Conservation (phyloP, 2,797 vertebrate species). For the Microctenopoma steveboyesi region DNA sequence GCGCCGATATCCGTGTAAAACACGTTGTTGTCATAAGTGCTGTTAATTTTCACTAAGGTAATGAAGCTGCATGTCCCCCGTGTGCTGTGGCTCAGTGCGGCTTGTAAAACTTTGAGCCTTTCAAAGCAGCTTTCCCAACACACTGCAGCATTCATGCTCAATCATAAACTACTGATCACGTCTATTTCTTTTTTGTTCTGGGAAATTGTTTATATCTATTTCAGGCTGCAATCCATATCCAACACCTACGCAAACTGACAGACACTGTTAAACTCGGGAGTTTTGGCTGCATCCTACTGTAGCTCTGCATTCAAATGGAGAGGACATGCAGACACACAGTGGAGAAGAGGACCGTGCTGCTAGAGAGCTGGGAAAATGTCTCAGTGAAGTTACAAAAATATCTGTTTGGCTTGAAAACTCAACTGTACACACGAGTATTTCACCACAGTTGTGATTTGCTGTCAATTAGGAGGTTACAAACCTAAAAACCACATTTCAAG, state of each 20-base stretch:
- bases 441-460: not conserved
- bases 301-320: not conserved
- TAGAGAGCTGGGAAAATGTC: too few relatives aligned
- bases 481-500: not conserved
- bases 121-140: constrained; percentile 42
- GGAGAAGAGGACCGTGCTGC: too few relatives aligned
- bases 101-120: constrained; percentile 25
- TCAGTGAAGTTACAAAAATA: too few relatives aligned
- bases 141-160: constrained; percentile 40
- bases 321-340: too few relatives aligned
- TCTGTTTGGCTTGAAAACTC: not conserved
- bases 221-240: constrained; percentile 33
- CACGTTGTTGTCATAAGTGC: not conserved
- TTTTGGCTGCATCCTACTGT: not conserved
- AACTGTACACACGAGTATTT: not conserved
- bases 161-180: constrained; percentile 53
- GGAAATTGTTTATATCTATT: constrained; percentile 42
- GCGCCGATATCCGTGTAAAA: not conserved
- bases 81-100: constrained; percentile 14
- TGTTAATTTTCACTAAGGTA: not conserved
- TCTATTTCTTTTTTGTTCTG: constrained; percentile 13
- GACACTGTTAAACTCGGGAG: constrained; percentile 11
- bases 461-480: not conserved
- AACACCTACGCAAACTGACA: constrained; percentile 29
- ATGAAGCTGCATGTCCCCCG: not conserved